phyloP scores from a whole-genome alignment of 2,113 vertebrate genomes.

The Xiphias gladius region DNA sequence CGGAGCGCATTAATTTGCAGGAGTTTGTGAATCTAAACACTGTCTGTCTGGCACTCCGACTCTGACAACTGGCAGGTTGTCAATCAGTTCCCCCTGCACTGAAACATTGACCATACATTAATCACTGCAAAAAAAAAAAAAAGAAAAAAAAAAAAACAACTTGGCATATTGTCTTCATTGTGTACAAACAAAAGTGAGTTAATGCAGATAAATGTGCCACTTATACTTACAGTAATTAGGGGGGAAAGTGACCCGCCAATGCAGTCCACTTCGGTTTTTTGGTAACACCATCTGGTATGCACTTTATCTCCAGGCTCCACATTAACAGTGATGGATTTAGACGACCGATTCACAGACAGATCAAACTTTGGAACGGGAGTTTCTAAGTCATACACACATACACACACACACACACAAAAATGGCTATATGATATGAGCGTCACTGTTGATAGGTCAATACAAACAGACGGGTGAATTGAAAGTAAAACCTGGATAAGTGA shows the following conservation, averaged over 20 bases:
- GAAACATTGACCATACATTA: no score
- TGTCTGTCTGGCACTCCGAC: no score
- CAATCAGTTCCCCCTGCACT: no score
- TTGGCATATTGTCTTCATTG: not conserved
- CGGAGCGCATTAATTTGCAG: no score
- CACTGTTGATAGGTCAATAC: not conserved
- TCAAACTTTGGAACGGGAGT: constrained; percentile 54
- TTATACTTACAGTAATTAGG: constrained; percentile 39
- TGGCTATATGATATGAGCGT: not conserved
- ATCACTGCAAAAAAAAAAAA: no score
- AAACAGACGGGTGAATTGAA: not conserved
- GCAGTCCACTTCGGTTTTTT: fast-evolving
- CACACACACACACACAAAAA: not conserved
- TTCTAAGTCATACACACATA: constrained; percentile 31
- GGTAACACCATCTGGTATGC: constrained; percentile 57
- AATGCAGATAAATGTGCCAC: not conserved
- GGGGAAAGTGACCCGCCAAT: fast-evolving
- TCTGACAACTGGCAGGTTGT: no score
- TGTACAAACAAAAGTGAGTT: not conserved
- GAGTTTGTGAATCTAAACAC: no score
- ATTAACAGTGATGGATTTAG: constrained; percentile 62
- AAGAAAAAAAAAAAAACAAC: no score
- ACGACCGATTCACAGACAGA: constrained; percentile 48
- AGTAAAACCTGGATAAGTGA: no score
- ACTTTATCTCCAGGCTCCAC: constrained; percentile 51